Evolutionary conservation across 2,113 vertebrate species (phyloP).

Genomic region (Phainopepla nitens): DNA sequence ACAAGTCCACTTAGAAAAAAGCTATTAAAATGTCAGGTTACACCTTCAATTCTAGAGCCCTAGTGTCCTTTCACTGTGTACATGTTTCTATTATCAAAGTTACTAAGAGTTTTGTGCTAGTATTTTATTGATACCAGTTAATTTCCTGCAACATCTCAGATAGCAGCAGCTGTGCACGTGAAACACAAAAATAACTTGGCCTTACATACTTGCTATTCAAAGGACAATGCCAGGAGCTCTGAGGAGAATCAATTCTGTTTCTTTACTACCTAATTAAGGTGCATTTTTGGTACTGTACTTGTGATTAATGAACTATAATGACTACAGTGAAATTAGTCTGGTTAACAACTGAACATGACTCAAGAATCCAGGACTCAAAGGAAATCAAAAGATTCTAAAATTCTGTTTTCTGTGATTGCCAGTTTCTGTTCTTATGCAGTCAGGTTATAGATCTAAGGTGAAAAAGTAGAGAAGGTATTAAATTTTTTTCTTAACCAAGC

Average conservation of each 20-base stretch:
- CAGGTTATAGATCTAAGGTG: neutral
- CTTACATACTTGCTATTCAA: neutral
- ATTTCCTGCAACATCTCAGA: neutral
- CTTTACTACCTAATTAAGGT: slow-evolving; percentile 17
- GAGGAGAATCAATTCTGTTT: slow-evolving; percentile 11
- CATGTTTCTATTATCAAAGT: neutral
- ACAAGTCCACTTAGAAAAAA: neutral
- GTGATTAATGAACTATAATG: neutral
- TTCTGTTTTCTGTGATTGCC: neutral
- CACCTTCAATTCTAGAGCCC: neutral
- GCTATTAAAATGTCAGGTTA: neutral
- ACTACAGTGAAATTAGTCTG: neutral
- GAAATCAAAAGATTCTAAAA: neutral
- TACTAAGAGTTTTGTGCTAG: neutral
- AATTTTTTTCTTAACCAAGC: neutral
- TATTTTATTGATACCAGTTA: neutral
- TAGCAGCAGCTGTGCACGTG: neutral
- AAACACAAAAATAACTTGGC: slow-evolving; percentile 21
- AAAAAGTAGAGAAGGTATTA: neutral
- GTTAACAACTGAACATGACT: neutral
- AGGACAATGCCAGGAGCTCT: neutral
- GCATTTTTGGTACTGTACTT: neutral
- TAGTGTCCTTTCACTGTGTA: neutral
- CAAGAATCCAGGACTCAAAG: neutral
- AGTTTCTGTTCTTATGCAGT: neutral